Conservation (phyloP, 2,113 vertebrate genomes). For the Thunnus thynnus region DNA sequence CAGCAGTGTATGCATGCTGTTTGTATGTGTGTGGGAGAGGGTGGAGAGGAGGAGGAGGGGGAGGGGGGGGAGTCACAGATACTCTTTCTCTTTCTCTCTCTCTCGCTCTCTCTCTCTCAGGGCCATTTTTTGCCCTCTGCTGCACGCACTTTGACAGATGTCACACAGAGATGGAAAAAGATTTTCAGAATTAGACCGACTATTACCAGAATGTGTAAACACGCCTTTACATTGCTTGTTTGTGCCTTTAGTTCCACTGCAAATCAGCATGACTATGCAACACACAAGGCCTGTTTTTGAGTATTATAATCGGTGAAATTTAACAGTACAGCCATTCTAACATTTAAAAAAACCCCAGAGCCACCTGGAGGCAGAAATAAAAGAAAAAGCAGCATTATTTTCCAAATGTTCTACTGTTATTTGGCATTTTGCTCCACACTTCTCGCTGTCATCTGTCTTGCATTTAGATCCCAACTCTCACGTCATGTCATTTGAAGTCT, state of each 20-base stretch:
- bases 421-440: conserved; percentile 17
- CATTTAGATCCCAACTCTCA: conserved; percentile 12
- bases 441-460: conserved; percentile 31
- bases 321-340: neutral
- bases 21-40: conserved; percentile 36
- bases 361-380: conserved; percentile 12
- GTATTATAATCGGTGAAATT: neutral
- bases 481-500: neutral
- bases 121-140: conserved; percentile 34
- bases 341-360: neutral
- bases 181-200: conserved; percentile 4
- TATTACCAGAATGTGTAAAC: conserved; percentile 6
- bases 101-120: neutral
- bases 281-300: conserved; percentile 21
- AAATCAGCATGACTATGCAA: conserved; percentile 6
- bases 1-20: conserved; percentile 46
- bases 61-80: conserved; percentile 34
- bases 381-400: conserved; percentile 19
- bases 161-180: conserved; percentile 36
- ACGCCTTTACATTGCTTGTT: neutral
- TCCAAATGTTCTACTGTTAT: conserved; percentile 29
- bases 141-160: conserved; percentile 49
- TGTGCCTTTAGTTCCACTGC: conserved; percentile 6
- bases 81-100: neutral
- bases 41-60: neutral